A percentile compares a stretch with the other conserved stretches of the same genome.
Evolutionary conservation across 2,888 invertebrate species (phyloP).

Genomic region (Globia sparganii): DNA sequence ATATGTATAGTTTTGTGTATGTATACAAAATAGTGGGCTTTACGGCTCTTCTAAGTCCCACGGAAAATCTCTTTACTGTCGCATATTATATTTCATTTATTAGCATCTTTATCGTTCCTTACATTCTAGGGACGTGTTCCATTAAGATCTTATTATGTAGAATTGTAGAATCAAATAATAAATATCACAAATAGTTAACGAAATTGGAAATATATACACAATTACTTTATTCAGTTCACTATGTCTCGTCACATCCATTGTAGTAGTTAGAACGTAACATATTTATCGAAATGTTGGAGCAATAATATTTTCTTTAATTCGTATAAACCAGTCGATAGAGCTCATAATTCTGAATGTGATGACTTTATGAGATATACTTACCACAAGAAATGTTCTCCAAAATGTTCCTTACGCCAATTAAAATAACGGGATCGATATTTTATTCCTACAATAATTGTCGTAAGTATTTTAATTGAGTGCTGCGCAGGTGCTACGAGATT

Average conservation of each 20-base stretch:
- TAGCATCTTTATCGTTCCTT: too few species aligned
- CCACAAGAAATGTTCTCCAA: not conserved
- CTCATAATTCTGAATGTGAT: not conserved
- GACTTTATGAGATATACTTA: too few species aligned
- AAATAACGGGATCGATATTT: conserved; percentile 10
- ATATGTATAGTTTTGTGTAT: not conserved
- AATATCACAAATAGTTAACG: not conserved
- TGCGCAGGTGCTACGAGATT: conserved; percentile 30
- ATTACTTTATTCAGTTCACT: not conserved
- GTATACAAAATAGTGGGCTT: not conserved
- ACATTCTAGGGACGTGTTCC: conserved; percentile 3
- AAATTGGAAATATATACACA: not conserved
- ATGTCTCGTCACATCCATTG: not conserved
- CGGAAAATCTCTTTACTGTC: conserved; percentile 1
- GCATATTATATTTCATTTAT: too few species aligned
- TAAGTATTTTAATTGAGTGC: conserved; percentile 16
- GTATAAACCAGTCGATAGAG: not conserved
- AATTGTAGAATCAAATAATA: not conserved
- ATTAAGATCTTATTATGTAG: not conserved
- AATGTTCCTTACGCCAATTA: not conserved
- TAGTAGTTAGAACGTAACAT: not conserved
- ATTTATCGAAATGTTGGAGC: not conserved
- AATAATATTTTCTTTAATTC: not conserved
- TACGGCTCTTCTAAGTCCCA: not conserved
- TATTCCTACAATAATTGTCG: not conserved